Base-by-base conservation (phyloP, 2,797 vertebrate species). In the Mus caroli region DNA sequence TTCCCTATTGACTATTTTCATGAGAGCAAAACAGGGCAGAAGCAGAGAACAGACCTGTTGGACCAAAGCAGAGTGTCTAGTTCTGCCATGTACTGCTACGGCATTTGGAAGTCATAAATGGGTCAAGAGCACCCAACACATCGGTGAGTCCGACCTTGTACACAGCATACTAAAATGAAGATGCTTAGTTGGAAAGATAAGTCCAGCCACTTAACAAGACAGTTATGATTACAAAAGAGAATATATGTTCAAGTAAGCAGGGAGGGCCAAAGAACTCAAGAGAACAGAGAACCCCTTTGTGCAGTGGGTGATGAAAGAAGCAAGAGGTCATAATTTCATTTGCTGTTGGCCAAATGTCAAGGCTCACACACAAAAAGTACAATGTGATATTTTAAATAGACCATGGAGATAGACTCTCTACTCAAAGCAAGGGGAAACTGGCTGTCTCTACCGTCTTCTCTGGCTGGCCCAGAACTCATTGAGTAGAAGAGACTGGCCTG, bases 341-440 rank as follows among this genome's bases (percentile, higher is more conserved):
- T 92, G 77, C 22, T 90, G 87, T 75, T 69, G 43, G 43, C 83
- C 77, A 73, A 80, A 93, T 86, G 56, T 60, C 88, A 92, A 89
- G 75, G 93, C 50, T 90, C 37, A 62, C n/a, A 79, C 83, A 12
- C 26, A 67, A 71, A 73, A 54, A 69, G 50, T 76, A 69, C 46
- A 92, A 19, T 11, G 26, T 50, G 58, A 82, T 83, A 34, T 91
- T 82, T 73, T 75, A 88, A 34, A 34, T 17, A 46, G 78, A 87
- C 4, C 7, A 40, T 76, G 52, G 26, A 52, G 85, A 79, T 13
- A 83, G 75, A 67, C 31, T 62, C 13, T 40, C 24, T 40, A 4
- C 19, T 6, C 60, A 14, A 17, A 56, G 56, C 50, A 50, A 73
- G 90, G 73, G 79, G 62, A 78, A 86, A 69, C 14, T 64, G 58